phyloP scores from a whole-genome alignment of 2,888 invertebrate species.

The Ochropleura plecta region DNA sequence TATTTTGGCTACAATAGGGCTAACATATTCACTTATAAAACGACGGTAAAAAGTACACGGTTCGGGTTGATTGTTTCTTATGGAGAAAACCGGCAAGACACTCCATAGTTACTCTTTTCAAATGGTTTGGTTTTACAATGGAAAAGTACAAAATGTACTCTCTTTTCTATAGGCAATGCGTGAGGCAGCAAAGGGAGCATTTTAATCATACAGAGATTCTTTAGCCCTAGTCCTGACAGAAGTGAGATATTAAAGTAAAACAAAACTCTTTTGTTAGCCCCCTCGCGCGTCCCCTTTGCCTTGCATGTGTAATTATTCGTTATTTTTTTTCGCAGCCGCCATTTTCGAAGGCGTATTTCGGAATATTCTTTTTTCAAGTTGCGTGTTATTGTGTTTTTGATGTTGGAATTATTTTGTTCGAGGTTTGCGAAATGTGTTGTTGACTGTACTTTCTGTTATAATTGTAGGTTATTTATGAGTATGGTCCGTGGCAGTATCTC shows the following conservation, averaged over 20 bases:
- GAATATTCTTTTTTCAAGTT: slow-evolving; percentile 53
- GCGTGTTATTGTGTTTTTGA: slow-evolving; percentile 36
- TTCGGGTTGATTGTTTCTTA: no score
- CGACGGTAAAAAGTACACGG: no score
- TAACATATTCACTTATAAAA: no score
- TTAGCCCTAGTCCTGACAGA: slow-evolving; percentile 74
- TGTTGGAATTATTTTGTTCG: slow-evolving; percentile 22
- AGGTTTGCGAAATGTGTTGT: not conserved
- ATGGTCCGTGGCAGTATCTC: no score
- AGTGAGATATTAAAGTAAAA: slow-evolving; percentile 87
- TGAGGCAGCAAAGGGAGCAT: slow-evolving; percentile 66
- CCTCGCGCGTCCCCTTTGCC: slow-evolving; percentile 62
- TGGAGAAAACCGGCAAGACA: no score
- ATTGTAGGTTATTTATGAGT: not conserved
- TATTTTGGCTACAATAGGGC: no score
- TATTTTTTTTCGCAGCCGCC: slow-evolving; percentile 74
- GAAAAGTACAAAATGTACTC: not conserved
- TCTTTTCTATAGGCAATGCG: slow-evolving; percentile 37
- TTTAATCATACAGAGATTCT: slow-evolving; percentile 82
- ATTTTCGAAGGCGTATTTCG: slow-evolving; percentile 58
- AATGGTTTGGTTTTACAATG: no score
- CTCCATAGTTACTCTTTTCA: no score
- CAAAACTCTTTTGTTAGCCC: slow-evolving; percentile 79
- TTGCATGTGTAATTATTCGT: slow-evolving; percentile 82
- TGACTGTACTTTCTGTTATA: not conserved